Evolutionary conservation across 2,113 vertebrate species (phyloP), one percentile per base, ranked within the genome.

Genomic region (Thalassoma bifasciatum): DNA sequence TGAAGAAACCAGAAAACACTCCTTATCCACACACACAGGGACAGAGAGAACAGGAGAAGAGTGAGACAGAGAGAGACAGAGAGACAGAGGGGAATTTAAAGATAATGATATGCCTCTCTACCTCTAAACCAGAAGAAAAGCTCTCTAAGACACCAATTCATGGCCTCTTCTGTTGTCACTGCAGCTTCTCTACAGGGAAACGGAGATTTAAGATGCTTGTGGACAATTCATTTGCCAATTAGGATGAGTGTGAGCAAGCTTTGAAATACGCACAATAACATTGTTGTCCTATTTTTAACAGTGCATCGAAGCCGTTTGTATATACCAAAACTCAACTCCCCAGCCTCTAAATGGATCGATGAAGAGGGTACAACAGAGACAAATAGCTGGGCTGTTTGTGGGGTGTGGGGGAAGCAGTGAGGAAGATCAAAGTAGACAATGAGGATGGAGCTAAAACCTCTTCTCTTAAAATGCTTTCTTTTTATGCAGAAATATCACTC

Each of bases 341-440:
- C 0, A 73, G 69, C 60, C 59, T 70, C 56, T 50, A 34, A 79
- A 77, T 3, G 44, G 36, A 85, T 85, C 40, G 22, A 79, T 82
- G 42, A 53, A 23, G 46, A 67, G 68, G 79, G 85, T 50, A 37
- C 62, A 76, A 40, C 70, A 64, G 60, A 79, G 74, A 80, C 77
- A 75, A 72, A 89, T 89, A 79, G 70, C 80, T 86, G 53, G 24
- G 64, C 37, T 47, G 66, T 62, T 34, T 4, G 34, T 44, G 4
- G 56, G 36, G 19, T 72, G 38, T 69, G 61, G 42, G 51, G 54
- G 62, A 65, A 79, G 61, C 52, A 70, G 54, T 51, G 22, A 38
- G 37, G 14, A 46, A 23, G 17, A 65, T 63, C 10, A 64, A 54
- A 26, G 36, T 10, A 10, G 11, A 37, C 12, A 23, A 49, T 46